Base-by-base conservation (phyloP, 2,888 invertebrate genomes). In the Acleris emargana region DNA sequence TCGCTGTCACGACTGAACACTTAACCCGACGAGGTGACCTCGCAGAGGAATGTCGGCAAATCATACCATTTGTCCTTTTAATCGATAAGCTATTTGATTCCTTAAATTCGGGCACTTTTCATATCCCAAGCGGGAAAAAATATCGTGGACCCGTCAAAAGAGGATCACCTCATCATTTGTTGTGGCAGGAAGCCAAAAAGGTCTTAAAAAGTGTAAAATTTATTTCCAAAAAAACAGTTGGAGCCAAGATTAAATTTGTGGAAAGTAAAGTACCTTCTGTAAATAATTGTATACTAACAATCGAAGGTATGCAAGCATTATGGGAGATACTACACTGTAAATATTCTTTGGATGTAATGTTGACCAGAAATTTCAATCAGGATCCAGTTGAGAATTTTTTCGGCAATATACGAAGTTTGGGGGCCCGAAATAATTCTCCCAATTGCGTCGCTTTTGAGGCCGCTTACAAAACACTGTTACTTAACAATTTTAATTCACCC, bases 261-360 rank as follows among this genome's bases (percentile, higher is more conserved):
- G 72, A 82, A 76, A 67, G 49, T 28, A 45, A 20, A 47, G 67
- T 73, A 25, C 74, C 76, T 57, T 71, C 77, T 17, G 28, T 73
- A 1, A 71, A 53, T 43, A 75, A 75, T 68, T 70, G 73, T 20
- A 75, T 77, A n/a, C 73, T 71, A 71, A 79, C 77, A 5, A 76
- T 78, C 28, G 72, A 76, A 28, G 74, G 72, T 0, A 55, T 76
- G 11, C 43, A 76, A 70, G 51, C 50, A 5, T 7, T 76, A n/a
- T 76, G 73, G 72, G 49, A 67, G 67, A n/a, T 71, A 11, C 69
- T 76, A 45, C 64, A 53, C 16, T 3, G 57, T 47, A 75, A 73
- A 58, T 76, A 73, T 69, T 13, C 25, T 18, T 61, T 74, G n/a
- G 71, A 76, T 64, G n/a, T 57, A 4, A 70, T 78, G 69, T 55